Percentiles rank a stretch among this genome's conserved stretches.
Evolutionary conservation across 2,888 invertebrate genomes (phyloP).

Genomic region (Hoplodrina ambigua): DNA sequence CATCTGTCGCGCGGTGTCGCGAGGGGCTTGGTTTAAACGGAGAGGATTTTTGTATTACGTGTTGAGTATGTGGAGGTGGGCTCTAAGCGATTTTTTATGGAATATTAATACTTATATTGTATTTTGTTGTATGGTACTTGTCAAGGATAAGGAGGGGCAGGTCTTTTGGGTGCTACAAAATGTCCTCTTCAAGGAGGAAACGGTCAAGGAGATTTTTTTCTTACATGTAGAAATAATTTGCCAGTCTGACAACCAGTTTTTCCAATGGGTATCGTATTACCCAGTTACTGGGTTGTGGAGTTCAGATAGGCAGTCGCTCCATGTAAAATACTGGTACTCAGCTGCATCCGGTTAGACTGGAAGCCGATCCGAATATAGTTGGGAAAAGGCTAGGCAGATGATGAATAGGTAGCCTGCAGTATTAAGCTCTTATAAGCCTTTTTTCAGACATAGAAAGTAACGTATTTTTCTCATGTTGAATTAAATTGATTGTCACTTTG

Average conservation of each 20-base stretch:
- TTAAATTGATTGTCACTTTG: no score
- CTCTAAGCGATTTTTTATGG: slow-evolving; percentile 48
- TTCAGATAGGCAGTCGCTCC: no score
- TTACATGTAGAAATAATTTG: background rate
- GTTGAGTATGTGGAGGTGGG: slow-evolving; percentile 45
- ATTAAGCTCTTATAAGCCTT: no score
- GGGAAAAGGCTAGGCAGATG: no score
- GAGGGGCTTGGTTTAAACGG: slow-evolving; percentile 67
- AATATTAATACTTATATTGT: slow-evolving; percentile 34
- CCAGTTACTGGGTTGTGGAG: no score
- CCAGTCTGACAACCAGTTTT: background rate
- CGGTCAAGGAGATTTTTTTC: background rate
- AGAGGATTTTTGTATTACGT: slow-evolving; percentile 64
- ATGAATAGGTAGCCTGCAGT: no score
- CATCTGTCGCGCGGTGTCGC: slow-evolving; percentile 78
- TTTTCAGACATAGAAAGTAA: no score
- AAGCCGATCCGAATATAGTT: no score
- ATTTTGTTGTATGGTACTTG: background rate
- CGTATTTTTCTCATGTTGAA: no score
- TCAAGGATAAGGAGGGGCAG: background rate
- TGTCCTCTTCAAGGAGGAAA: background rate
- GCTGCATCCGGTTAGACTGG: no score
- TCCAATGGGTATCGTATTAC: no score
- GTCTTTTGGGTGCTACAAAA: background rate
- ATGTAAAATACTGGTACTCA: no score